Conservation (phyloP, 2,113 vertebrate species). For the Corythoichthys haematopterus region DNA sequence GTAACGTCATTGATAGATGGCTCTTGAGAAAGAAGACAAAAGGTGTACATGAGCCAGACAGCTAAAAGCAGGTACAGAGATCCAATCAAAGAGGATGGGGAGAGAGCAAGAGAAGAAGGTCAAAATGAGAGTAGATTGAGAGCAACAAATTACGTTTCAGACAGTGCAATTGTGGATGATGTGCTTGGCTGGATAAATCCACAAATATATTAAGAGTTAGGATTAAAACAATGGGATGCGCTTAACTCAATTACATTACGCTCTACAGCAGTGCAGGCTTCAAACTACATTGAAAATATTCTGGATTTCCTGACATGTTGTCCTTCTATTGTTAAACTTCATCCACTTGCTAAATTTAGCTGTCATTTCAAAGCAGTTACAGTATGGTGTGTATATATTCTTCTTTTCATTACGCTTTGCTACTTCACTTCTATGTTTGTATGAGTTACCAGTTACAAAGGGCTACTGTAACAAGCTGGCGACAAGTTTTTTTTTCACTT, state of each 20-base stretch:
- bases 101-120: not conserved
- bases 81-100: not conserved
- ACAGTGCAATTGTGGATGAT: conserved; percentile 1
- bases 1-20: conserved; percentile 44
- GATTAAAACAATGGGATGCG: not conserved
- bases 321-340: not conserved
- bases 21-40: conserved; percentile 37
- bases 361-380: not conserved
- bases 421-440: too few species aligned
- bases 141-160: conserved; percentile 12
- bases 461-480: too few species aligned
- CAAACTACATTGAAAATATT: not conserved
- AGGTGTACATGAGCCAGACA: conserved; percentile 40
- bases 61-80: conserved; percentile 28
- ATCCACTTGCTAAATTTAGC: not conserved
- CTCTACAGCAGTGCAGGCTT: not conserved
- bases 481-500: too few species aligned
- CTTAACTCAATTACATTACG: not conserved
- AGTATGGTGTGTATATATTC: not conserved
- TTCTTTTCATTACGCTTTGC: too few species aligned
- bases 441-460: too few species aligned
- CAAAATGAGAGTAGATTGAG: not conserved
- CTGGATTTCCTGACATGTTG: not conserved
- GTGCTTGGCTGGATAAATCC: conserved; percentile 13
- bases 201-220: not conserved